Evolutionary conservation across 2,888 invertebrate genomes (phyloP).

Genomic region (Watsonalla cultraria): DNA sequence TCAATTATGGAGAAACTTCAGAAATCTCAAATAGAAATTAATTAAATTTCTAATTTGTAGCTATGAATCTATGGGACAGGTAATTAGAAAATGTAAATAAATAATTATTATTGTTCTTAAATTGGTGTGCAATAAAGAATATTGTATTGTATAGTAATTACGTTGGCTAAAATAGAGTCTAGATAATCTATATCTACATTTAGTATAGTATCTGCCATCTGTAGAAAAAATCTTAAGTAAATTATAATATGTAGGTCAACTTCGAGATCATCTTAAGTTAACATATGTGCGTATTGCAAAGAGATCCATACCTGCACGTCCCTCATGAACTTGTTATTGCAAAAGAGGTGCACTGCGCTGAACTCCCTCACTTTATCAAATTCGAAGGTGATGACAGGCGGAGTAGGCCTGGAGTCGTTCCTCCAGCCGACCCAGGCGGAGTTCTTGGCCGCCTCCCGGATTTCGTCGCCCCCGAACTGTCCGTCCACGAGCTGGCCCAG

Average conservation of each 20-base stretch:
- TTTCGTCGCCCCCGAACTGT: constrained; percentile 84
- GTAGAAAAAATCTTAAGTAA: too few relatives aligned
- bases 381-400: constrained; percentile 86
- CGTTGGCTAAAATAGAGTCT: too few relatives aligned
- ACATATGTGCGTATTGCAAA: background rate
- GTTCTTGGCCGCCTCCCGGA: constrained; percentile 78
- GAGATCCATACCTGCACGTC: constrained; percentile 84
- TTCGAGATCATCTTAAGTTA: too few relatives aligned
- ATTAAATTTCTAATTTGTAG: too few relatives aligned
- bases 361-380: constrained; percentile 94
- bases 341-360: constrained; percentile 87
- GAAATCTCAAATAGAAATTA: background rate
- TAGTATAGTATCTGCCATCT: too few relatives aligned
- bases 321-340: constrained; percentile 91
- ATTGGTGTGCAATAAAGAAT: too few relatives aligned
- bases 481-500: constrained; percentile 93
- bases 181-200: too few relatives aligned
- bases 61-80: too few relatives aligned
- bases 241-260: too few relatives aligned
- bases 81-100: too few relatives aligned
- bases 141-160: too few relatives aligned
- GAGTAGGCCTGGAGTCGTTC: constrained; percentile 82
- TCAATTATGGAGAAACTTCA: background rate
- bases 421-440: constrained; percentile 96
- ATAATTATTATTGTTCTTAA: too few relatives aligned